Evolutionary conservation across 2,113 vertebrate genomes (phyloP).

Genomic region (Calonectris borealis): DNA sequence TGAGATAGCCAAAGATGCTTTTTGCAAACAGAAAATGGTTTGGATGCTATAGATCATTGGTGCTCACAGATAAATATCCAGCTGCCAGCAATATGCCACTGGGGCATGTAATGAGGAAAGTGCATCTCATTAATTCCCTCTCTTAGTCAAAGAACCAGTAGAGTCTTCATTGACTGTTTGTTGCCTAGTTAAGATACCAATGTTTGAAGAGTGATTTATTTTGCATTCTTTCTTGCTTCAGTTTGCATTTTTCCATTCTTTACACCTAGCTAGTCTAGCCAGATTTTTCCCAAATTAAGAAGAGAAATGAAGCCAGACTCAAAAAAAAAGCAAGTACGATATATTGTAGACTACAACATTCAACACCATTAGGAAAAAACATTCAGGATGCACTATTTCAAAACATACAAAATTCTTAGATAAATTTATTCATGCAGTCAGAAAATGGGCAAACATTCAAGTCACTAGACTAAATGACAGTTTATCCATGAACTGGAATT

Average conservation of each 20-base stretch:
- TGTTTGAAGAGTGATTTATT: not conserved
- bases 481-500: conserved; percentile 21
- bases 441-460: not conserved
- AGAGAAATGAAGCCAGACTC: not conserved
- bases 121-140: not conserved
- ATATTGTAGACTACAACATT: not conserved
- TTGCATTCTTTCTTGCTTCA: not conserved
- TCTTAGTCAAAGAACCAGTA: not conserved
- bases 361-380: not conserved
- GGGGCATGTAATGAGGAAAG: not conserved
- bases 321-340: not conserved
- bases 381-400: not conserved
- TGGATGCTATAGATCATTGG: not conserved
- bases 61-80: not conserved
- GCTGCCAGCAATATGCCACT: not conserved
- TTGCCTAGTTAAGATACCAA: not conserved
- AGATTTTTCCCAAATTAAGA: not conserved
- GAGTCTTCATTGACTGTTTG: not conserved
- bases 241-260: not conserved
- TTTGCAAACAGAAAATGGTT: not conserved
- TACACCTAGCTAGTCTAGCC: not conserved
- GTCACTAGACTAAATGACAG: not conserved
- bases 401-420: not conserved
- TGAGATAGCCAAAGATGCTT: not conserved
- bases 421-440: not conserved